Percentiles rank a stretch among this genome's conserved stretches.
These are phyloP conservation scores for Mus pahari DNA, from an alignment of 2,113 vertebrate species.

Conservation along the genomic window DNA sequence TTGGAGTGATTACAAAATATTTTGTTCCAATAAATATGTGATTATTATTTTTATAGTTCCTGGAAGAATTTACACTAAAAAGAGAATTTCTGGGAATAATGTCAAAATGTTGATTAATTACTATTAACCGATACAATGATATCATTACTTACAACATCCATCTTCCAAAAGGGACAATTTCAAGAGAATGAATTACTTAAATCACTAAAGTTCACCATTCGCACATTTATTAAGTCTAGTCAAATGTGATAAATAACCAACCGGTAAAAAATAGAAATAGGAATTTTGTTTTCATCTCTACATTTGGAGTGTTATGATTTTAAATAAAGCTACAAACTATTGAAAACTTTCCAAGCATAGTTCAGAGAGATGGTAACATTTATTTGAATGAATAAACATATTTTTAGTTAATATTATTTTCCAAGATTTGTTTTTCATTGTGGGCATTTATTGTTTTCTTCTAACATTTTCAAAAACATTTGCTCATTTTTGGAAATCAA, in stretches of 20 bases:
- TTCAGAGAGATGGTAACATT: background rate
- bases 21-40: slow-evolving; percentile 54
- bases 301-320: background rate
- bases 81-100: slow-evolving; percentile 75
- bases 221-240: slow-evolving; percentile 36
- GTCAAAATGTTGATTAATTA: slow-evolving; percentile 76
- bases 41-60: slow-evolving; percentile 63
- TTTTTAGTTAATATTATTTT: slow-evolving; percentile 19
- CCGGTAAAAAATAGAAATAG: background rate
- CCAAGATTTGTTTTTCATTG: background rate
- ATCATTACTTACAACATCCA: slow-evolving; percentile 68
- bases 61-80: slow-evolving; percentile 71
- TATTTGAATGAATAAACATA: background rate
- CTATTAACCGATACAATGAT: slow-evolving; percentile 67
- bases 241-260: slow-evolving; percentile 9
- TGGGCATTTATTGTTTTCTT: background rate
- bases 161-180: slow-evolving; percentile 51
- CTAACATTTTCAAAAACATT: background rate
- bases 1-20: slow-evolving; percentile 18
- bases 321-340: background rate
- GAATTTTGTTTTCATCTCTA: background rate
- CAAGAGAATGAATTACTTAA: slow-evolving; percentile 57
- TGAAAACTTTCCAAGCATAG: background rate
- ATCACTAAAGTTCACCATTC: slow-evolving; percentile 26
- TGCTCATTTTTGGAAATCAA: background rate